A percentile compares a stretch with the other conserved stretches of the same genome.
Conservation (phyloP, 1,140 invertebrate genomes). For the Whitmania pigra region DNA sequence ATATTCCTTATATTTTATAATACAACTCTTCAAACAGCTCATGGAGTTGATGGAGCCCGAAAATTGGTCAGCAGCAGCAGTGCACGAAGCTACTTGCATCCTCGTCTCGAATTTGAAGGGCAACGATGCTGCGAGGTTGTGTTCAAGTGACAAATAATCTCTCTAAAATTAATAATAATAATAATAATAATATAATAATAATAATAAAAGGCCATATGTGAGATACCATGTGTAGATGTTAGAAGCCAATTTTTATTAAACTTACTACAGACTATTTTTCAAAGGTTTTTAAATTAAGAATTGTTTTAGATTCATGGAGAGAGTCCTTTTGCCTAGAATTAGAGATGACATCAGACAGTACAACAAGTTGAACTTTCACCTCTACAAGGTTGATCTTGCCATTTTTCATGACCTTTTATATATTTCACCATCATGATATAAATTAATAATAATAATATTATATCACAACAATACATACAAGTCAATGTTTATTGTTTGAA, state of each 20-base stretch:
- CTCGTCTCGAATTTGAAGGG: constrained; percentile 92
- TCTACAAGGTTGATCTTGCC: constrained; percentile 57
- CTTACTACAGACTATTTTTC: too few species aligned
- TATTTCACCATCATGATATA: too few species aligned
- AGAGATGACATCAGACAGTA: constrained; percentile 89
- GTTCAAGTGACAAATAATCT: background rate
- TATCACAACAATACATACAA: too few species aligned
- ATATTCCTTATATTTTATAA: too few species aligned
- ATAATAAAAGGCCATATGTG: too few species aligned
- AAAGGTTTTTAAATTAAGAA: background rate
- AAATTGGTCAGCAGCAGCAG: constrained; percentile 69
- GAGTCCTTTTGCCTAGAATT: constrained; percentile 78
- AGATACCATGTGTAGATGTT: too few species aligned
- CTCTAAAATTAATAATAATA: background rate
- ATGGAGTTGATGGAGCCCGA: constrained; percentile 59
- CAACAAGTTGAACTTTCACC: constrained; percentile 88
- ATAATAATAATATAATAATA: too few species aligned
- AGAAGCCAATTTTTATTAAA: too few species aligned
- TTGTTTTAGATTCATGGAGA: constrained; percentile 65
- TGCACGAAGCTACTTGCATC: constrained; percentile 85
- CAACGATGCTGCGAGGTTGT: constrained; percentile 76
- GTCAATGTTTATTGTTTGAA: too few species aligned
- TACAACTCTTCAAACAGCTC: constrained; percentile 47
- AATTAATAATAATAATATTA: too few species aligned
- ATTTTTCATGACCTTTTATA: constrained; percentile 6